Base-by-base conservation (phyloP, 2,888 invertebrate species). In the Drepana falcataria region DNA sequence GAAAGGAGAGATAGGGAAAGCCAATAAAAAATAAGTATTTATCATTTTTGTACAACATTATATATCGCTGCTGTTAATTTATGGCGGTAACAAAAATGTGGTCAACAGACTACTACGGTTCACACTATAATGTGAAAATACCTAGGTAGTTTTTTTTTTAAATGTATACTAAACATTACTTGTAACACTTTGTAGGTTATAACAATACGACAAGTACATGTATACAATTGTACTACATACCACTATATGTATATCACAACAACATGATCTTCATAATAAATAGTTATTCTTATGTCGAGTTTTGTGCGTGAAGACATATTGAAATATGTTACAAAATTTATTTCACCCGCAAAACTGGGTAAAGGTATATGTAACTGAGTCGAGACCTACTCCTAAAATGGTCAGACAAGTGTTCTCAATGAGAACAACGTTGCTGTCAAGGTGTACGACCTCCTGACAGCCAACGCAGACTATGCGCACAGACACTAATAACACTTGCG, bases 241-340 rank as follows among this genome's bases (percentile, higher is more conserved):
- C 63, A 58, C 81, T 73, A 93, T 71, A 94, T 93, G 86, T 94
- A 93, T 77, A 95, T 91, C 53, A 94, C 93, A 65, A 94, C 92
- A 55, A 93, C 92, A 71, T 93, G 92, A 73, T 94, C 92, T 70
- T 93, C 93, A 80, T 94, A 93, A 81, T 93, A 94, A 67, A 95
- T 93, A 9, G 94, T 95, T 67, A 94, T 93, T 66, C 94, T 91
- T 77, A 94, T 93, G 75, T 94, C 92, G 60, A 93, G 87, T 82
- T 93, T 94, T 58, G 91, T 89, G 61, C 92, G 92, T 66, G 93
- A 93, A 64, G 94, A 94, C 94, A 95, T 95, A 21, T 78, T 70
- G 69, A 69, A 37, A 70, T 69, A 68, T 62, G 58, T 64, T 65
- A 68, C 61, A 64, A 59, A 70, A 70, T 70, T 70, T 77, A 79